These are phyloP conservation scores for Ganaspis sp. DNA, from an alignment of 1,140 invertebrate species.

Conservation along the genomic window DNA sequence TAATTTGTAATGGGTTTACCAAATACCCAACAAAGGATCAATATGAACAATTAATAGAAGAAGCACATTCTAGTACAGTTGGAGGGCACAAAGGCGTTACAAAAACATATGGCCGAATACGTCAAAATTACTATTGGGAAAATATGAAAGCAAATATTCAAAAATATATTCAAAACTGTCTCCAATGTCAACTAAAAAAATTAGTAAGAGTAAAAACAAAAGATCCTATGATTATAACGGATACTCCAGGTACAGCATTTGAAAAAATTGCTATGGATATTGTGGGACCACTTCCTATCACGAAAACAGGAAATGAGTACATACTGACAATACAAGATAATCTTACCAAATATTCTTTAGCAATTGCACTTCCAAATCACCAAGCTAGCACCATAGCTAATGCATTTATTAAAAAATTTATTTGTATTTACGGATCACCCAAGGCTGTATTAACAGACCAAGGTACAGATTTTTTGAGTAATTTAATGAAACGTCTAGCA, in stretches of 20 bases:
- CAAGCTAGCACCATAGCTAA: constrained; percentile 7
- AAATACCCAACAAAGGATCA: not conserved
- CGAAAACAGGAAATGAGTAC: not conserved
- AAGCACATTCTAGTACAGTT: not conserved
- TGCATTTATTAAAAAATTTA: constrained; percentile 21
- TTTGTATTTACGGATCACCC: constrained; percentile 21
- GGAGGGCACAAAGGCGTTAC: constrained; percentile 10
- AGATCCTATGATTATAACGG: not conserved
- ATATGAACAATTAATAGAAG: not conserved
- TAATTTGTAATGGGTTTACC: not conserved
- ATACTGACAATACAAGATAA: not conserved
- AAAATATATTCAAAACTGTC: not conserved
- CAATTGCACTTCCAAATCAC: constrained; percentile 11
- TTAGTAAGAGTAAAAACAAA: not conserved
- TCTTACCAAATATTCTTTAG: too few relatives aligned
- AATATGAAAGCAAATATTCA: not conserved
- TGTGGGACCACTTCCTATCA: constrained; percentile 4
- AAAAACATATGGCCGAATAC: not conserved
- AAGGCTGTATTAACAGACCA: too few relatives aligned
- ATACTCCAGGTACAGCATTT: not conserved
- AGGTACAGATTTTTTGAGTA: constrained; percentile 28
- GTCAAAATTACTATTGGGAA: not conserved
- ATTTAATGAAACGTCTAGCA: not conserved
- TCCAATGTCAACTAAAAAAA: constrained; percentile 10
- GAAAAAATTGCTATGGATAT: constrained; percentile 34